Percentiles rank a stretch among this genome's conserved stretches.
Evolutionary conservation across 2,113 vertebrate genomes (phyloP).

Genomic region (Siniperca knerii): DNA sequence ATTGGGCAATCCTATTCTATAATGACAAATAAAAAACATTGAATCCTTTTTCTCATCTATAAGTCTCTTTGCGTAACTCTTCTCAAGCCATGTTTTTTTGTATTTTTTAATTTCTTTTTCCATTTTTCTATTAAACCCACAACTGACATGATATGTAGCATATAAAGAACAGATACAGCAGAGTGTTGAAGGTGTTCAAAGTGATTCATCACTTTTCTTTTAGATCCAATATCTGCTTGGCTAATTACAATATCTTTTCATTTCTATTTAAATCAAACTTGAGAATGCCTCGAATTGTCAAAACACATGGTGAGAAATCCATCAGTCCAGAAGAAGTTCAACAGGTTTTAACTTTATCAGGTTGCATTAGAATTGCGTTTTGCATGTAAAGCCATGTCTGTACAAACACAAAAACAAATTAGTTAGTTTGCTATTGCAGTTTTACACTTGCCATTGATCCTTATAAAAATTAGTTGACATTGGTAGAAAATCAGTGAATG

Average conservation of each 20-base stretch:
- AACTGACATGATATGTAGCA: neutral
- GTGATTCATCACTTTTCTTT: conserved; percentile 13
- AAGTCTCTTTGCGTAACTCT: neutral
- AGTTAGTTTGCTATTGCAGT: neutral
- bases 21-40: too few relatives aligned
- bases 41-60: neutral
- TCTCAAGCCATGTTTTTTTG: neutral
- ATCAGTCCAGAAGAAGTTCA: neutral
- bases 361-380: neutral
- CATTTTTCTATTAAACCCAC: neutral
- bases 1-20: too few relatives aligned
- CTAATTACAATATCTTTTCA: neutral
- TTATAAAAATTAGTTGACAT: neutral
- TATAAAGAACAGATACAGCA: conserved; percentile 26
- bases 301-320: neutral
- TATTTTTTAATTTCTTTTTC: too few relatives aligned
- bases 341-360: conserved; percentile 20
- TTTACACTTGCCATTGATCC: neutral
- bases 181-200: conserved; percentile 5
- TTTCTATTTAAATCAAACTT: conserved; percentile 13
- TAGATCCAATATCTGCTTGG: conserved; percentile 34
- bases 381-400: neutral
- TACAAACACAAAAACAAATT: conserved; percentile 6
- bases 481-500: neutral
- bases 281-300: neutral